A percentile compares a stretch with the other conserved stretches of the same genome.
phyloP scores from a whole-genome alignment of 2,888 invertebrate genomes.

The Hirudinaria manillensis region DNA sequence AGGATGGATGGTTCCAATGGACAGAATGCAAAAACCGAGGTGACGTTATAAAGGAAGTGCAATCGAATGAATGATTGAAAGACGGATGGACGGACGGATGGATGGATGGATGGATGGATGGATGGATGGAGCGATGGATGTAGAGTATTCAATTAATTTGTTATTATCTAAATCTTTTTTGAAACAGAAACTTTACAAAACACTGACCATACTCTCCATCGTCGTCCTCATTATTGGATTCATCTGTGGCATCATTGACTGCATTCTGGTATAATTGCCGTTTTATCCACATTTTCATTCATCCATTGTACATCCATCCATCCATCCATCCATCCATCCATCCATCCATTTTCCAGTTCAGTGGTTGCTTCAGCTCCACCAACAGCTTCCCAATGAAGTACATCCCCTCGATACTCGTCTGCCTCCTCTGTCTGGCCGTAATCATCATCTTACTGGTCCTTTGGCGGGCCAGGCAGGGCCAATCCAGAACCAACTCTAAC shows the following conservation, averaged over 20 bases:
- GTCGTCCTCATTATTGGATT: background rate
- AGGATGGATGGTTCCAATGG: background rate
- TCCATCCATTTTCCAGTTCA: background rate
- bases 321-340: background rate
- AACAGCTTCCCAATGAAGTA: background rate
- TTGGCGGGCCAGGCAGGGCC: background rate
- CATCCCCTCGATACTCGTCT: background rate
- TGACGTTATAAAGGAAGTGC: background rate
- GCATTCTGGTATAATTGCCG: background rate
- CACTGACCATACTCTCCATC: background rate
- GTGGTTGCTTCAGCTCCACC: background rate
- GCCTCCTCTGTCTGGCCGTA: background rate
- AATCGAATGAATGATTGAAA: too few species aligned
- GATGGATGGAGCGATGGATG: background rate
- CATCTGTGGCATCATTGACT: slow-evolving; percentile 9
- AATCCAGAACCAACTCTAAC: background rate
- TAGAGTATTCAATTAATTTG: background rate
- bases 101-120: background rate
- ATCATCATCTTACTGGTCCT: background rate
- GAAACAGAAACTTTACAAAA: background rate
- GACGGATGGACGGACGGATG: too few species aligned
- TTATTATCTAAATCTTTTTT: slow-evolving; percentile 3
- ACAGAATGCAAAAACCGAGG: background rate
- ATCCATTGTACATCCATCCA: background rate
- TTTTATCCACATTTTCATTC: background rate